Base-by-base conservation (phyloP, 1,140 invertebrate genomes). In the Adoxophyes honmai region DNA sequence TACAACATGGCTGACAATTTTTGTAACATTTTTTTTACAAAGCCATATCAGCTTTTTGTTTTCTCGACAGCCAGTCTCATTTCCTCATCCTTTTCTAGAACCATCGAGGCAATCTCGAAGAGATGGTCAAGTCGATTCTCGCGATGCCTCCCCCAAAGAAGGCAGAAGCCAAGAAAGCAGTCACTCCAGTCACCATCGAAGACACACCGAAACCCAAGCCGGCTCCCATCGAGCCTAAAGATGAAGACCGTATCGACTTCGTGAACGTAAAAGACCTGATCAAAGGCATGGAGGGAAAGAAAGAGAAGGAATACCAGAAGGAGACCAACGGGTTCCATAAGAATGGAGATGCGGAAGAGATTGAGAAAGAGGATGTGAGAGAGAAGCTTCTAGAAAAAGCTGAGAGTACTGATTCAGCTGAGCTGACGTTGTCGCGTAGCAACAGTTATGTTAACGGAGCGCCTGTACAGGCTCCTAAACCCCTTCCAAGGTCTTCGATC, bases 401-500 rank as follows among this genome's bases (percentile, higher is more conserved):
- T 9, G 56, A 82, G 11, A 76, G 78, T 33, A 64, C 58, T 4
- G 84, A 87, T 16, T 87, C 81, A 1, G 66, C 65, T 1, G 81
- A 85, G 52, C 66, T 75, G 7, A 48, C 60, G 14, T 36, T 86
- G 1, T 86, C 86, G 0, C 69, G 81, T 4, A 88, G 86, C 42
- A 85, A 81, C 36, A 86, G 86, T 59, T 60, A 81, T 55, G 73
- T 80, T 0, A 88, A 88, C 33, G 84, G 83, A 1, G 72, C 67
- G 21, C 70, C 70, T 0, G 48, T 81, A 0, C 81, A 91, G 18
- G 93, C 93, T 6, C 95, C 95, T 0, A 95, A 95, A 73, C 95
- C 95, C 7, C 85, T 96, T 76, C 95, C 95, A 0, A 72, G 89
- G 38, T 89, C 88, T 4, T 90, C 89, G 1, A 90, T 90, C 28